Evolutionary conservation across 2,113 vertebrate genomes (phyloP).

Genomic region (Myrmecophaga tridactyla): DNA sequence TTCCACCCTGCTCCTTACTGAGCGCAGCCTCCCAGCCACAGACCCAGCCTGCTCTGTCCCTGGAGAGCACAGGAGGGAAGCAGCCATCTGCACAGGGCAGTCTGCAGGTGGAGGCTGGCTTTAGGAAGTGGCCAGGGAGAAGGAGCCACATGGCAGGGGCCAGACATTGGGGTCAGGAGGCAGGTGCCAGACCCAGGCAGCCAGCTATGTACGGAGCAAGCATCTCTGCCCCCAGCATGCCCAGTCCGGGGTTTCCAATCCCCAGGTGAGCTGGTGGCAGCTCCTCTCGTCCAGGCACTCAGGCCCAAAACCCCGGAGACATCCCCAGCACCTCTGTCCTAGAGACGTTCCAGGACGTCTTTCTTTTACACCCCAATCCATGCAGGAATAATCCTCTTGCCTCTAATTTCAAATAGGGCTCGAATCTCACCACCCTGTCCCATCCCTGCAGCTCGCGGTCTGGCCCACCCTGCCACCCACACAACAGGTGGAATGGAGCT

Average conservation of each 20-base stretch:
- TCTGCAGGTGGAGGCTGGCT: background rate
- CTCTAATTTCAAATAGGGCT: background rate
- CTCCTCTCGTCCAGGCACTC: background rate
- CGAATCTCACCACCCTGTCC: background rate
- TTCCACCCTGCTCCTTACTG: background rate
- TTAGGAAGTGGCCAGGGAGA: background rate
- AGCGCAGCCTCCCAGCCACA: background rate
- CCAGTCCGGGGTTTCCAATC: background rate
- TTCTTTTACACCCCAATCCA: background rate
- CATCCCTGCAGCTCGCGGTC: background rate
- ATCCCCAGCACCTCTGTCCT: background rate
- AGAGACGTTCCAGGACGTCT: background rate
- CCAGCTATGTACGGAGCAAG: background rate
- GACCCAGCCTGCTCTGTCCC: background rate
- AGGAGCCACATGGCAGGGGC: fast-evolving
- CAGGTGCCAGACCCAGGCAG: background rate
- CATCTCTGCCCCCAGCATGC: background rate
- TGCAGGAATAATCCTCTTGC: background rate
- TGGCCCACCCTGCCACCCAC: background rate
- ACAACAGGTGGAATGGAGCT: background rate
- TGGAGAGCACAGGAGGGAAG: too few species aligned
- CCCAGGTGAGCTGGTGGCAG: background rate
- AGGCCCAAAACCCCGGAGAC: background rate
- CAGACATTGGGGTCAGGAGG: background rate
- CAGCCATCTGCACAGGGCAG: background rate